Conservation (phyloP, 2,113 vertebrate genomes). For the Synodontis membranacea region DNA sequence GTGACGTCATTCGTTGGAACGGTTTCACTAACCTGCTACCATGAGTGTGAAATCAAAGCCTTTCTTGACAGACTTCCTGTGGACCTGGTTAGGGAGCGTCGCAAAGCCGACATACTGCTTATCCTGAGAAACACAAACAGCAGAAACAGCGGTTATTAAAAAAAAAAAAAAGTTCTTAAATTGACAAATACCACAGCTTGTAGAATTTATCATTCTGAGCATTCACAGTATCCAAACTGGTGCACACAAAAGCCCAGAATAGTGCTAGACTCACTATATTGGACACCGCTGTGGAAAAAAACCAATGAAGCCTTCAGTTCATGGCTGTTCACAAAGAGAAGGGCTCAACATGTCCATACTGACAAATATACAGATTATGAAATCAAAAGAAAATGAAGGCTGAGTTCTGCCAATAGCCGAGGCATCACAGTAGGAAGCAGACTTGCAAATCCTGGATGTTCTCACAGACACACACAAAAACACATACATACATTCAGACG, state of each 20-base stretch:
- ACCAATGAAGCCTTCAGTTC: background rate
- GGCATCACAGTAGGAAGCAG: conserved; percentile 3
- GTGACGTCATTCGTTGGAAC: background rate
- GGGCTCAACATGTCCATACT: background rate
- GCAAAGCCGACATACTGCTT: conserved; percentile 98
- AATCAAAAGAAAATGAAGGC: conserved; percentile 1
- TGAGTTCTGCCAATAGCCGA: background rate
- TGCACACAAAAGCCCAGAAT: background rate
- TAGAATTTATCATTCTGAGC: background rate
- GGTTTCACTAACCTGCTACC: conserved; percentile 84
- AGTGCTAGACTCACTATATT: background rate
- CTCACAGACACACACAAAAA: conserved; percentile 50
- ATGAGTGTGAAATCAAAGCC: conserved; percentile 98
- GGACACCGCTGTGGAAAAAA: background rate
- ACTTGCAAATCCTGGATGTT: conserved; percentile 29
- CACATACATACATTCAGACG: conserved; percentile 52
- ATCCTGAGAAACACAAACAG: conserved; percentile 72
- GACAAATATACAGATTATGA: background rate
- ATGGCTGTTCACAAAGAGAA: background rate
- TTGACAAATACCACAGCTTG: background rate
- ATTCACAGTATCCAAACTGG: background rate
- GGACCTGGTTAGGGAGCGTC: conserved; percentile 96
- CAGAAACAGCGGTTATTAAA: background rate
- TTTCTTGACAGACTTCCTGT: conserved; percentile 98
- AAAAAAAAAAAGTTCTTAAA: background rate